These are phyloP conservation scores for Acanthosepion pharaonis DNA, from an alignment of 2,888 invertebrate species.

Conservation along the genomic window DNA sequence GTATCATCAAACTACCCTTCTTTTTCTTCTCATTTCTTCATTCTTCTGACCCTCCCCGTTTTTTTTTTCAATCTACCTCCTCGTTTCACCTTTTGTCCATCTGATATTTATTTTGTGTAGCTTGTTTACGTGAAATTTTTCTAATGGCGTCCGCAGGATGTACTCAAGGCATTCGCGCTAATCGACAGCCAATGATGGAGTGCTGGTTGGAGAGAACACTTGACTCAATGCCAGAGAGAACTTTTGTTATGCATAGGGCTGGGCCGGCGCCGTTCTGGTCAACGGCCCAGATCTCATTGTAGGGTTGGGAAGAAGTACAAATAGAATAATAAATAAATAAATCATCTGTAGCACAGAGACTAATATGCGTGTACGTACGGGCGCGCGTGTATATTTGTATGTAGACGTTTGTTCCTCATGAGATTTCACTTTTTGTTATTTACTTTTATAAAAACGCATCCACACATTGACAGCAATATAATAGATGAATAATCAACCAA, in stretches of 20 bases:
- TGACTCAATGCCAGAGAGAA: not conserved
- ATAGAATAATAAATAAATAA: not conserved
- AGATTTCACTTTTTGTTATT: not conserved
- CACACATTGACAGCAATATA: not conserved
- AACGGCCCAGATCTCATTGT: not conserved
- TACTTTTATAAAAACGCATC: not conserved
- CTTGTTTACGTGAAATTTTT: not conserved
- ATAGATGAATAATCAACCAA: not conserved
- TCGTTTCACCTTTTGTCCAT: not conserved
- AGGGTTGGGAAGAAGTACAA: not conserved
- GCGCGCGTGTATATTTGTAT: not conserved
- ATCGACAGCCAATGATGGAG: slow-evolving; percentile 18
- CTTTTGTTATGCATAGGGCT: slow-evolving; percentile 33
- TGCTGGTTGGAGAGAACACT: not conserved
- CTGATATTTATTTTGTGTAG: slow-evolving; percentile 23
- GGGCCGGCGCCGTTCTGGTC: not conserved
- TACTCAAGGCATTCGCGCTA: slow-evolving; percentile 23
- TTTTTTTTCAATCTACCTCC: not conserved
- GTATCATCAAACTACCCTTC: not conserved
- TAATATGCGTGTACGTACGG: not conserved
- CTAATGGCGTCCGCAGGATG: slow-evolving; percentile 33
- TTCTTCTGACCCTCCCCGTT: not conserved
- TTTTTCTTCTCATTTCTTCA: not conserved
- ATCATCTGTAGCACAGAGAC: not conserved
- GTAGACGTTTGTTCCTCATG: not conserved